Percentiles rank a stretch among this genome's conserved stretches.
phyloP scores from a whole-genome alignment of 2,113 vertebrate genomes.

The Aphelocoma coerulescens region DNA sequence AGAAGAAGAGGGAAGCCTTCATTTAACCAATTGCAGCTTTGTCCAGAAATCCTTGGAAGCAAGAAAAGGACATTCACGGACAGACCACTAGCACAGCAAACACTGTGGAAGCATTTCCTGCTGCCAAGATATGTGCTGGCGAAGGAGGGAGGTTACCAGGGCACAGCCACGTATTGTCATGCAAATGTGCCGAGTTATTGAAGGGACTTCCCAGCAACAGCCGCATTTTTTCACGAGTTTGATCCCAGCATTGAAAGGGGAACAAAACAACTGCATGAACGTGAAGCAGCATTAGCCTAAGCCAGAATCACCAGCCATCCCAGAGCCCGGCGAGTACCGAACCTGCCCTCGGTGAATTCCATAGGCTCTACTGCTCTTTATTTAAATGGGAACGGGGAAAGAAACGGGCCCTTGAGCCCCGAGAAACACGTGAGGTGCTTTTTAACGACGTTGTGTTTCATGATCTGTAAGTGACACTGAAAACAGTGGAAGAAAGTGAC shows the following conservation, averaged over 20 bases:
- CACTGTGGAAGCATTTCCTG: neutral
- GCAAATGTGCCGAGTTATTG: conserved; percentile 29
- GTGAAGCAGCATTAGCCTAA: neutral
- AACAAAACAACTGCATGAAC: conserved; percentile 1
- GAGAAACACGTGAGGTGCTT: neutral
- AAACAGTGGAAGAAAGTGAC: neutral
- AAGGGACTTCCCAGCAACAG: conserved; percentile 39
- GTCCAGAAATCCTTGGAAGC: neutral
- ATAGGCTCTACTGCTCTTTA: neutral
- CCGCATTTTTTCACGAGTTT: neutral
- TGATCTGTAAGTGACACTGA: neutral
- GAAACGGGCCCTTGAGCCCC: neutral
- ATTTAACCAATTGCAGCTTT: neutral
- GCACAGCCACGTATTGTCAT: neutral
- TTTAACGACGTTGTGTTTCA: neutral
- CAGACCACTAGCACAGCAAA: neutral
- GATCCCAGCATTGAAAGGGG: conserved; percentile 41
- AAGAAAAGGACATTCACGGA: neutral
- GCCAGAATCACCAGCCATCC: neutral
- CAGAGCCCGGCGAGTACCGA: neutral
- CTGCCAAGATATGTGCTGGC: conserved; percentile 13
- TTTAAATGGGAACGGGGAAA: neutral
- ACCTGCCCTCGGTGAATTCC: neutral
- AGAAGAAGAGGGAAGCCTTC: neutral
- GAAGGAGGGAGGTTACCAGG: neutral